phyloP scores from a whole-genome alignment of 1,140 invertebrate species.

The Drosophila subpulchrella region DNA sequence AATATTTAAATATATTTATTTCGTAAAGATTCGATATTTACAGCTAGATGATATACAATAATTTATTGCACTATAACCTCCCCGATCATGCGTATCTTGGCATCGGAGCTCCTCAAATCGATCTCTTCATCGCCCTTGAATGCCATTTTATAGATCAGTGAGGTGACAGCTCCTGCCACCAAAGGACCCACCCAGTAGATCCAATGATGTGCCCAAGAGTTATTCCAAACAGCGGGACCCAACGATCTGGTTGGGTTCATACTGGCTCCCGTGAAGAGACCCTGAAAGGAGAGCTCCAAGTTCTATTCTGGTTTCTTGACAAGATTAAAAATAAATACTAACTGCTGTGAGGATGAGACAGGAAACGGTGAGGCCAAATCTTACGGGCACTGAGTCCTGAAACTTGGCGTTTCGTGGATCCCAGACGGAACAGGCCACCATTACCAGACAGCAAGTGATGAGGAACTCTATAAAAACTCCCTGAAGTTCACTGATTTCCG shows the following conservation, averaged over 20 bases:
- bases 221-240: slow-evolving; percentile 90
- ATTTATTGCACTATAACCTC: slow-evolving; percentile 32
- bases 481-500: slow-evolving; percentile 84
- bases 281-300: slow-evolving; percentile 81
- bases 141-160: slow-evolving; percentile 87
- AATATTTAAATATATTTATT: not conserved
- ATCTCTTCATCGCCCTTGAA: slow-evolving; percentile 76
- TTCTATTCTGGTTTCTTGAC: not conserved
- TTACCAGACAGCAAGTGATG: slow-evolving; percentile 86
- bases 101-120: slow-evolving; percentile 39
- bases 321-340: not conserved
- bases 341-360: slow-evolving; percentile 87
- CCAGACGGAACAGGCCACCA: slow-evolving; percentile 88
- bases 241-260: slow-evolving; percentile 93
- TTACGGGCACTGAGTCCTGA: slow-evolving; percentile 86
- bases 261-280: slow-evolving; percentile 89
- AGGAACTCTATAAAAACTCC: slow-evolving; percentile 87
- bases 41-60: not conserved
- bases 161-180: slow-evolving; percentile 86
- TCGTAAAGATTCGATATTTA: slow-evolving; percentile 19
- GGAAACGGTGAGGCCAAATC: slow-evolving; percentile 87
- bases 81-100: slow-evolving; percentile 57
- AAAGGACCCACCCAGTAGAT: slow-evolving; percentile 91
- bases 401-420: slow-evolving; percentile 86
- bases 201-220: slow-evolving; percentile 90